A percentile compares a stretch with the other conserved stretches of the same genome.
These are phyloP conservation scores for Rhogogaster chlorosoma DNA, from an alignment of 2,888 invertebrate genomes.

Conservation along the genomic window DNA sequence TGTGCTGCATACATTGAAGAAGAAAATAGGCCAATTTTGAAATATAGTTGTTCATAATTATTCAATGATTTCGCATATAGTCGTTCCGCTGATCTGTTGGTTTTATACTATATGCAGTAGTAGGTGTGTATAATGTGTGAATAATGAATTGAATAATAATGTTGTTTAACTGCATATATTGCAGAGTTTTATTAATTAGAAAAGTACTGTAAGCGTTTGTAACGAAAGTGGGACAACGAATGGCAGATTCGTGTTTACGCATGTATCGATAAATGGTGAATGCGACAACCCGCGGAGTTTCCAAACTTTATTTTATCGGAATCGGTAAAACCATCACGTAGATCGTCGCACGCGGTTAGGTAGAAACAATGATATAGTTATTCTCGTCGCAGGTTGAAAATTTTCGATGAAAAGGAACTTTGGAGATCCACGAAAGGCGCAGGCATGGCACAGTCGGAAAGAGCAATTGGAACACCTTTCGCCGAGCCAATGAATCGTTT, in stretches of 20 bases:
- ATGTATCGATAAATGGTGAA: not conserved
- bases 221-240: not conserved
- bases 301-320: not conserved
- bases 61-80: slow-evolving; percentile 32
- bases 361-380: not conserved
- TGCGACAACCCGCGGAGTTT: not conserved
- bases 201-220: not conserved
- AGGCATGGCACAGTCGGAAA: not conserved
- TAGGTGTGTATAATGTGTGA: not conserved
- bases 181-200: not conserved
- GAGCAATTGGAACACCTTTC: slow-evolving; percentile 51
- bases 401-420: not conserved
- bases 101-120: not conserved
- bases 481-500: slow-evolving; percentile 29
- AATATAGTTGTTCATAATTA: slow-evolving; percentile 4
- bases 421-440: not conserved
- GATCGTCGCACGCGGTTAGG: not conserved
- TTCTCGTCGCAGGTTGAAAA: not conserved
- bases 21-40: slow-evolving; percentile 32
- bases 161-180: not conserved
- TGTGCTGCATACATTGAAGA: slow-evolving; percentile 9
- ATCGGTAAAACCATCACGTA: not conserved
- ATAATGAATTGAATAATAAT: not conserved
- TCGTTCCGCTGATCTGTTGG: not conserved
- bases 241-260: not conserved